Conservation (phyloP, 1,140 invertebrate genomes). For the Leptopilina boulardi region DNA sequence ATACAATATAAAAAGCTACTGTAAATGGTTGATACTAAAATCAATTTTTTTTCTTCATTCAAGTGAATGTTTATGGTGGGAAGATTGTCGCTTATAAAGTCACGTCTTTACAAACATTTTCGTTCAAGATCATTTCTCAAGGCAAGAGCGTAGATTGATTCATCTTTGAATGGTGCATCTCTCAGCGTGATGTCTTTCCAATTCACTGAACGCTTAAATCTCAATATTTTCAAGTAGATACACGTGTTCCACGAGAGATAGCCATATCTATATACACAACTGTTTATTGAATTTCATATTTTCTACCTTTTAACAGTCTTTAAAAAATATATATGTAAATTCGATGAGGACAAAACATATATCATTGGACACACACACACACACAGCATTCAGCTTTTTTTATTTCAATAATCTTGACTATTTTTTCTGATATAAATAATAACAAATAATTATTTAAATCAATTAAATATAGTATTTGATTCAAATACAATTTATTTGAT, state of each 20-base stretch:
- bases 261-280: not conserved
- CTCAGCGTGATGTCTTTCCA: slow-evolving; percentile 23
- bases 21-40: slow-evolving; percentile 25
- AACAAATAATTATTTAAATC: too few relatives aligned
- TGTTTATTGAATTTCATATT: slow-evolving; percentile 6
- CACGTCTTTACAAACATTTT: slow-evolving; percentile 15
- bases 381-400: too few relatives aligned
- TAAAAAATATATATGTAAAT: slow-evolving; percentile 6
- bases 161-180: slow-evolving; percentile 23
- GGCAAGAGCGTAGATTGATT: not conserved
- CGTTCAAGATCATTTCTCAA: slow-evolving; percentile 24
- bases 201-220: slow-evolving; percentile 29
- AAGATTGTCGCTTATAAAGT: slow-evolving; percentile 8
- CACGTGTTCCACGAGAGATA: slow-evolving; percentile 8
- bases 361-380: not conserved
- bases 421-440: too few relatives aligned
- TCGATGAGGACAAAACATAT: not conserved
- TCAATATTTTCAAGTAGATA: slow-evolving; percentile 22
- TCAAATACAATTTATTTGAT: too few relatives aligned
- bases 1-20: not conserved
- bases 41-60: slow-evolving; percentile 20
- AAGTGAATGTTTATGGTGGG: slow-evolving; percentile 28
- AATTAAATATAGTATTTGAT: too few relatives aligned
- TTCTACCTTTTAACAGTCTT: not conserved
- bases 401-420: too few relatives aligned